Evolutionary conservation across 2,113 vertebrate genomes (phyloP), one percentile per base, ranked within the genome.

Genomic region (Ailuropoda melanoleuca): DNA sequence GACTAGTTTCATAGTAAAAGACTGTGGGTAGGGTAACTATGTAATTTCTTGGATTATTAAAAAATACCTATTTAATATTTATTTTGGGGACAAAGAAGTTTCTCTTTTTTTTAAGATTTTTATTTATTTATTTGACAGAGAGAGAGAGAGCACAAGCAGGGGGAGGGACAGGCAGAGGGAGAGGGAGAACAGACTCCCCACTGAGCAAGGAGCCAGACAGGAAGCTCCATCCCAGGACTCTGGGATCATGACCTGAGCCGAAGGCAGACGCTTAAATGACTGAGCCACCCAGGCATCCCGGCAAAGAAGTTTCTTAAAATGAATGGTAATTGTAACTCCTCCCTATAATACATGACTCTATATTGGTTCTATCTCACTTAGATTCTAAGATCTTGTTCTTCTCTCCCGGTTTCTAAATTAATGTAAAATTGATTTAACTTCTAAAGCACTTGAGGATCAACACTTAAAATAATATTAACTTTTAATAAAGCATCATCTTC

Each of bases 21-120:
- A 31, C 0, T 55, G 6, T 55, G 8, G 1, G 34, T 50, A 39
- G 5, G 14, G 4, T 24, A 85, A 17, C 1, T n/a, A 5, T n/a
- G 4, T 93, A 18, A 18, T 17, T 82, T 64, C 66, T 88, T 56
- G 19, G 12, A 83, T 81, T 43, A 24, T 12, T 53, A 43, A 93
- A 24, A 72, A 43, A 81, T n/a, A 50, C 1, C 5, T 34, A 64
- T 13, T 34, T 56, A 68, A 15, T 12, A 82, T 96, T 72, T 94
- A 55, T 39, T 83, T 58, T 26, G 3, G 19, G 21, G 81, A 4
- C 1, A 37, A 60, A 72, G 10, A 80, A 8, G 2, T 64, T 94
- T 92, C 21, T 70, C 37, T 43, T 43, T 43, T 43, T 43, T 43
- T 43, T 43, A 43, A 43, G 43, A 43, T 43, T 43, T 43, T 43